These are phyloP conservation scores for Cyrtodaria siliqua DNA, from an alignment of 2,888 invertebrate species.

Conservation along the genomic window DNA sequence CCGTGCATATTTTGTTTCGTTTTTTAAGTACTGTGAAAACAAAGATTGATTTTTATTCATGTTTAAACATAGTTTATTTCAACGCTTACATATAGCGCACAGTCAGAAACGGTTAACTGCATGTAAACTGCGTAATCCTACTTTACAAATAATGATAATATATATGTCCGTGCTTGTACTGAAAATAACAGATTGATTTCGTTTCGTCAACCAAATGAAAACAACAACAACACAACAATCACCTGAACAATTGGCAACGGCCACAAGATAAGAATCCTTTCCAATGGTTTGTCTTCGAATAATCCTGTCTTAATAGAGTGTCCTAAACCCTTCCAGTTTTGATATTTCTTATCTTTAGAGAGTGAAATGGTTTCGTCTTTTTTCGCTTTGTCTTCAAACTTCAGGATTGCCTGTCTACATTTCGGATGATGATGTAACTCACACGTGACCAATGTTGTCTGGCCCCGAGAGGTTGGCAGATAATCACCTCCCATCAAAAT, in stretches of 20 bases:
- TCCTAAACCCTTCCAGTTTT: slow-evolving; percentile 14
- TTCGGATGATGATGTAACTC: slow-evolving; percentile 34
- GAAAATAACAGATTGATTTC: no score
- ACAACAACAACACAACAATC: no score
- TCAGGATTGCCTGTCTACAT: slow-evolving; percentile 1
- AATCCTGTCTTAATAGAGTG: slow-evolving; percentile 24
- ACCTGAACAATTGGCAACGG: slow-evolving; percentile 32
- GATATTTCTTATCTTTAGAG: background rate
- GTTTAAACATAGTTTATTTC: no score
- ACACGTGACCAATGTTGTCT: slow-evolving; percentile 36
- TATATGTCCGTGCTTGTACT: no score
- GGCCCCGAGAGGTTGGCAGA: slow-evolving; percentile 33
- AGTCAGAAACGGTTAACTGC: no score
- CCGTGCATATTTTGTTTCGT: no score
- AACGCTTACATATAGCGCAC: no score
- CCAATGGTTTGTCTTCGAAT: background rate
- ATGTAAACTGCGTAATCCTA: no score
- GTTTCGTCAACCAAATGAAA: no score
- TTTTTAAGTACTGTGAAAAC: no score
- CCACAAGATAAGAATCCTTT: slow-evolving; percentile 36
- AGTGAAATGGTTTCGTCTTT: slow-evolving; percentile 3
- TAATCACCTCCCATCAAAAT: slow-evolving; percentile 50
- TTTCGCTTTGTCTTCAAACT: slow-evolving; percentile 1
- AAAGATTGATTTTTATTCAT: no score
- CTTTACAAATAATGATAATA: no score